Evolutionary conservation across 2,797 vertebrate species (phyloP), one percentile per base, ranked within the genome.

Genomic region (Gymnocypris eckloni): DNA sequence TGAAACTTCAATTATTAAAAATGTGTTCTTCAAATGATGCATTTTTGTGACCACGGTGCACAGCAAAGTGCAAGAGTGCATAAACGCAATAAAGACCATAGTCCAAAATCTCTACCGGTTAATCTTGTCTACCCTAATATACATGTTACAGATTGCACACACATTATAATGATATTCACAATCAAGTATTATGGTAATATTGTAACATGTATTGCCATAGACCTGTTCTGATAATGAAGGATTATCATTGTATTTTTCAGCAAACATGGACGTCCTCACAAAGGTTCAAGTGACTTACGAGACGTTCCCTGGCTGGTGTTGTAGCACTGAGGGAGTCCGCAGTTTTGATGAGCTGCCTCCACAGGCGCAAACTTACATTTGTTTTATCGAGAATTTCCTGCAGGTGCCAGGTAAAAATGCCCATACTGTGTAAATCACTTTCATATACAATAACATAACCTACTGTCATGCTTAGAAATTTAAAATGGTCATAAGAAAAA

Each of bases 241-340:
- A 2, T 66, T 81, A 16, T 86, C 0, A 11, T 66, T 81, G 3
- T 73, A 5, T 64, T 22, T 85, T 81, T 54, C 52, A 96, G 96
- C 96, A 3, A 97, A 96, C 86, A 96, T 96, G 95, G 96, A 96
- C 16, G 90, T 95, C 6, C 90, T 96, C 92, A 95, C 92, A 33
- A 93, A 91, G 45, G 96, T 96, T 59, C 52, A 86, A 0, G 96
- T 97, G 91, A 92, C 95, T 0, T 96, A 96, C 16, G 86, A 95
- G 92, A 95, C 93, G 0, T 41, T 96, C 37, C 95, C 95, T 0
- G 96, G 96, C 41, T 96, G 96, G 96, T 88, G 90, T 89, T 93
- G 95, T 90, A 94, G 93, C 92, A 96, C 96, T 0, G 95, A 96
- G 90, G 92, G 86, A 0, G 94, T 91, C 1, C 93, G 95, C 66